Percentiles rank a stretch among this genome's conserved stretches.
These are phyloP conservation scores for Menidia menidia DNA, from an alignment of 2,797 vertebrate genomes.

Conservation along the genomic window DNA sequence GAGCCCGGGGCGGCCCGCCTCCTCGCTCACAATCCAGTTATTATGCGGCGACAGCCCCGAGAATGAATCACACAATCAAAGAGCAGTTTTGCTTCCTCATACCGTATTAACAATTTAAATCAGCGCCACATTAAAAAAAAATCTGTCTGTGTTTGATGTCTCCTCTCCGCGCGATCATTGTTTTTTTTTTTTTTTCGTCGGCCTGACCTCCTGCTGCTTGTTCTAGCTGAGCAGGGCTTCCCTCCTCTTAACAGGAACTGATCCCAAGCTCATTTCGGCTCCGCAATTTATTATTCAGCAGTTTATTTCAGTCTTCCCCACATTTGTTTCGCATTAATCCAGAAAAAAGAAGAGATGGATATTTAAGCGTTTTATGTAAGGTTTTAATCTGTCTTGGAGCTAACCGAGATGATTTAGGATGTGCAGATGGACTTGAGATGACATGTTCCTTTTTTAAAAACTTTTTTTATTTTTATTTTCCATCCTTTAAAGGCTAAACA, in stretches of 20 bases:
- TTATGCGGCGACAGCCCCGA: slow-evolving; percentile 34
- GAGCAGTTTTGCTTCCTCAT: slow-evolving; percentile 40
- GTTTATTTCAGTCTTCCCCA: slow-evolving; percentile 37
- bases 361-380: slow-evolving; percentile 32
- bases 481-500: slow-evolving; percentile 35
- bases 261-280: slow-evolving; percentile 48
- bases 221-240: slow-evolving; percentile 40
- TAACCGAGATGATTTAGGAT: slow-evolving; percentile 17
- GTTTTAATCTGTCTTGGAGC: slow-evolving; percentile 12
- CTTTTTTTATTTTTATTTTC: slow-evolving; percentile 13
- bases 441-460: slow-evolving; percentile 9
- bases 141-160: slow-evolving; percentile 57
- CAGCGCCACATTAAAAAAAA: slow-evolving; percentile 20
- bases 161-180: slow-evolving; percentile 47
- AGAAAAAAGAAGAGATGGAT: slow-evolving; percentile 25
- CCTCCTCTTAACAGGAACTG: slow-evolving; percentile 27
- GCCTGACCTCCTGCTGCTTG: slow-evolving; percentile 52
- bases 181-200: slow-evolving; percentile 17
- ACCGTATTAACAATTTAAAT: slow-evolving; percentile 59
- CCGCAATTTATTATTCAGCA: slow-evolving; percentile 49
- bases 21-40: slow-evolving; percentile 35
- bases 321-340: slow-evolving; percentile 51
- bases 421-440: slow-evolving; percentile 28
- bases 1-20: slow-evolving; percentile 40
- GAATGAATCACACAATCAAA: slow-evolving; percentile 42